Conservation (phyloP, 1,140 invertebrate species). For the Bombus vancouverensis region DNA sequence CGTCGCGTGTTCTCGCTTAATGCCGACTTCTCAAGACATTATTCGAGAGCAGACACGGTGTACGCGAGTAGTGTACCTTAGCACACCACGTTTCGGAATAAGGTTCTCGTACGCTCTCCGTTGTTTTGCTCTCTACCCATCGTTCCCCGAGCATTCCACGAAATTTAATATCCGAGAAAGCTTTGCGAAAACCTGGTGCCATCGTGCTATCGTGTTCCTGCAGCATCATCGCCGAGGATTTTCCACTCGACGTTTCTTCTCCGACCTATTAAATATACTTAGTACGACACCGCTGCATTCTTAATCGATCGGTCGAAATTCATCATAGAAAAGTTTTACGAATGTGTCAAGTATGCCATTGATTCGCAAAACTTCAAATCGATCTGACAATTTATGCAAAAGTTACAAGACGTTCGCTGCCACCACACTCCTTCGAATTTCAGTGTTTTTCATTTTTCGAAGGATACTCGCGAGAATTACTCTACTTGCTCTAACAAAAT, state of each 20-base stretch:
- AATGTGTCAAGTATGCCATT: not conserved
- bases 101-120: slow-evolving; percentile 2
- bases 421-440: no score
- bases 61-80: slow-evolving; percentile 15
- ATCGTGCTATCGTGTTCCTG: not conserved
- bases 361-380: no score
- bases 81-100: not conserved
- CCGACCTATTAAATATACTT: not conserved
- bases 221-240: not conserved
- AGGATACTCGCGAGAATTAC: no score
- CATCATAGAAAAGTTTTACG: not conserved
- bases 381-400: no score
- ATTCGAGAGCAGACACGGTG: slow-evolving; percentile 32
- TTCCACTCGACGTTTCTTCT: not conserved
- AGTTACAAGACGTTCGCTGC: no score
- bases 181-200: not conserved
- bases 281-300: no score
- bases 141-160: not conserved
- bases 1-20: slow-evolving; percentile 41
- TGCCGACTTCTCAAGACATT: slow-evolving; percentile 42
- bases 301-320: not conserved
- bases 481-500: no score
- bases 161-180: slow-evolving; percentile 51
- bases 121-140: not conserved
- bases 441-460: no score